phyloP scores from a whole-genome alignment of 2,888 invertebrate genomes.

The Thera britannica region DNA sequence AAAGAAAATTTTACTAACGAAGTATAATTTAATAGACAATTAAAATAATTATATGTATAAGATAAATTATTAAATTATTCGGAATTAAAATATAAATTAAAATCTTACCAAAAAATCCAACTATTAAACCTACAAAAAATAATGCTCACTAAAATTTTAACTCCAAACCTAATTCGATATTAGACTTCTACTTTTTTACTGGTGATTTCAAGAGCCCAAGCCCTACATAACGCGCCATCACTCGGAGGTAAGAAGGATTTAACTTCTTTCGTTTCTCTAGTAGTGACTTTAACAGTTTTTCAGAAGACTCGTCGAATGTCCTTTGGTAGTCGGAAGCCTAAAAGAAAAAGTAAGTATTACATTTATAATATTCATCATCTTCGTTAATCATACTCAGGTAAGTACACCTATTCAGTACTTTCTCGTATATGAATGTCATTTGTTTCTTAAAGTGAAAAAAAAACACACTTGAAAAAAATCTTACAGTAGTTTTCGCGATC shows the following conservation, averaged over 20 bases:
- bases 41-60: slow-evolving; percentile 10
- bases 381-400: too few species aligned
- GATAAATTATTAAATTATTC: slow-evolving; percentile 25
- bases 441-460: neutral
- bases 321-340: slow-evolving; percentile 76
- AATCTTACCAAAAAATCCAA: slow-evolving; percentile 21
- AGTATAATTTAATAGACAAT: slow-evolving; percentile 25
- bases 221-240: slow-evolving; percentile 80
- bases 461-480: slow-evolving; percentile 40
- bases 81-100: slow-evolving; percentile 25
- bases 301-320: slow-evolving; percentile 69
- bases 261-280: slow-evolving; percentile 71
- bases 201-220: slow-evolving; percentile 67
- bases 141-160: slow-evolving; percentile 27
- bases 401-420: too few species aligned
- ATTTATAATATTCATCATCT: too few species aligned
- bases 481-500: slow-evolving; percentile 80
- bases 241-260: slow-evolving; percentile 74
- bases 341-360: slow-evolving; percentile 21
- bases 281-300: slow-evolving; percentile 64
- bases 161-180: neutral
- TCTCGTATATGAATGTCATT: neutral
- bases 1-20: neutral
- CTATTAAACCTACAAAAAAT: neutral
- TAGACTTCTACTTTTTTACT: slow-evolving; percentile 35